Evolutionary conservation across 2,113 vertebrate species (phyloP), one percentile per base, ranked within the genome.

Genomic region (Anolis carolinensis): DNA sequence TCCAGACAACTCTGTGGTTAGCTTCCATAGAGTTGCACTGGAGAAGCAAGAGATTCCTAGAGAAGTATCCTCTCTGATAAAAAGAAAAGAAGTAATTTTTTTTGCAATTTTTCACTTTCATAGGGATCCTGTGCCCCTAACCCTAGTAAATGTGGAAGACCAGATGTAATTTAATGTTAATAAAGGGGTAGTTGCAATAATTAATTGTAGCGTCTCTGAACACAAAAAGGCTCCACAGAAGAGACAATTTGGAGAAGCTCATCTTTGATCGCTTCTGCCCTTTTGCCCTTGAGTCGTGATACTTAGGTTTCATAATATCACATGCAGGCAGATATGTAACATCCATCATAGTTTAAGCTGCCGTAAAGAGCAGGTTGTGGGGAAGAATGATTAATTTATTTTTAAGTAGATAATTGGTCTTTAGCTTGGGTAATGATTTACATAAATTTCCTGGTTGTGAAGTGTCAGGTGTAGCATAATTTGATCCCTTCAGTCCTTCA

Each of bases 281-380:
- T 23, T 81, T 83, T 62, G 83, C 84, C 75, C 83, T 68, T 55
- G 52, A 84, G 32, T 50, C 18, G 68, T 32, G n/a, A 23, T 39
- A 44, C 88, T 86, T 36, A 48, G 81, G 20, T 93, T 94, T 85
- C 90, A 80, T 79, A 91, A 90, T 55, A 4, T 44, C 36, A 0
- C 0, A 52, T 21, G 32, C 82, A 79, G 67, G 36, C 76, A 78
- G 67, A 79, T 59, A 63, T 30, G 67, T 0, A 13, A 34, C 67
- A 74, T 74, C 79, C 52, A 6, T n/a, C 55, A 78, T 21, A 7
- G 65, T 59, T 77, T 88, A 82, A 79, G 81, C 63, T 71, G n/a
- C 39, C 44, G 39, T 79, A 50, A 87, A 72, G 21, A 63, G 14
- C 39, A 81, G 79, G 70, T 63, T 82, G 74, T 88, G 78, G 81